A percentile compares a stretch with the other conserved stretches of the same genome.
Conservation (phyloP, 1,140 invertebrate species). For the Aplysia californica region DNA sequence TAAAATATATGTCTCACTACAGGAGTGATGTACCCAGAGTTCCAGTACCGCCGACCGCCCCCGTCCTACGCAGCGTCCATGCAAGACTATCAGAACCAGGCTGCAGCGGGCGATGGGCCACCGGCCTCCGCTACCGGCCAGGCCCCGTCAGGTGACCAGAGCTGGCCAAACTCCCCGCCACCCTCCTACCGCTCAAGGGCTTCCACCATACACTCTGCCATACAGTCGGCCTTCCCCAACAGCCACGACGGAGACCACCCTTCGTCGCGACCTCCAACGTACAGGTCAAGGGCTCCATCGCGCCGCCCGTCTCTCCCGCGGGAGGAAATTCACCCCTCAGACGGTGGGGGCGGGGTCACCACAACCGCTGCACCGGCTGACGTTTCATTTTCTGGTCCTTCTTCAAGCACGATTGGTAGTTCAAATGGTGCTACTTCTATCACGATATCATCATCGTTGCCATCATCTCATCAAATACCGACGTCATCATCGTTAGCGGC, state of each 20-base stretch:
- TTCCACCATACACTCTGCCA: conserved; percentile 59
- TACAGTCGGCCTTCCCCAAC: conserved; percentile 63
- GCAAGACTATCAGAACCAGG: conserved; percentile 59
- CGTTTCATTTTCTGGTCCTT: too few relatives aligned
- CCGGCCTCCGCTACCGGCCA: conserved; percentile 21
- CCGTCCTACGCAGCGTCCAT: conserved; percentile 65
- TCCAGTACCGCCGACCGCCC: conserved; percentile 62
- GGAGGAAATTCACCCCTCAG: conserved; percentile 37
- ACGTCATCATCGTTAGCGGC: not conserved
- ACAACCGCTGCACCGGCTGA: not conserved
- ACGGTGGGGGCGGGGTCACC: conserved; percentile 7
- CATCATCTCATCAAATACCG: not conserved
- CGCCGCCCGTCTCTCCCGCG: conserved; percentile 45
- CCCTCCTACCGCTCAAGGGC: conserved; percentile 63
- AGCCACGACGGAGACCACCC: conserved; percentile 49
- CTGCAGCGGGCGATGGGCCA: conserved; percentile 29
- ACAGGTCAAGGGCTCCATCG: conserved; percentile 54
- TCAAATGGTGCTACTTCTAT: conserved; percentile 31
- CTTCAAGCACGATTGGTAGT: not conserved
- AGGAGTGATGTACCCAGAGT: conserved; percentile 66
- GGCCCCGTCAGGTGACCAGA: conserved; percentile 44
- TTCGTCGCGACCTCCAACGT: conserved; percentile 63
- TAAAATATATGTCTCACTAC: conserved; percentile 1
- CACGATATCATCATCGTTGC: not conserved
- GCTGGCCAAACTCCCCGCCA: conserved; percentile 61